These are phyloP conservation scores for Sphenopsis melanotis DNA, from an alignment of 2,797 vertebrate genomes.

Conservation along the genomic window DNA sequence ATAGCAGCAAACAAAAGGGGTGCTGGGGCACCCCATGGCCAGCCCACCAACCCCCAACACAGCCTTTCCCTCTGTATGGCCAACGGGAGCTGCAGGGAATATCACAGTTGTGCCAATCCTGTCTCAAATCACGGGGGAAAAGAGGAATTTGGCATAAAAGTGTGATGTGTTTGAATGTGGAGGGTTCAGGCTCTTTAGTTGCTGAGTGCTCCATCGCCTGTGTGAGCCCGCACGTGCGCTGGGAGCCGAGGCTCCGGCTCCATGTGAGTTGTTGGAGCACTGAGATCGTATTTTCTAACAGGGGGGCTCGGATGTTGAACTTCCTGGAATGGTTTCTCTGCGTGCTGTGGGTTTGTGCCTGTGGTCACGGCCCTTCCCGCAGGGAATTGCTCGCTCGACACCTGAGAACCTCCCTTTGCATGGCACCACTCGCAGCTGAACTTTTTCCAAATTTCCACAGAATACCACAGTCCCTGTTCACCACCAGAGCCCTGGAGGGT, in stretches of 20 bases:
- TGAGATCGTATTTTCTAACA: background rate
- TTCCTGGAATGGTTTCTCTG: slow-evolving; percentile 21
- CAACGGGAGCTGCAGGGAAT: background rate
- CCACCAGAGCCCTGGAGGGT: background rate
- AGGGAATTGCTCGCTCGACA: background rate
- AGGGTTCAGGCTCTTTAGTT: slow-evolving; percentile 1
- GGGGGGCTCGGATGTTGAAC: background rate
- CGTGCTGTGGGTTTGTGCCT: slow-evolving; percentile 11
- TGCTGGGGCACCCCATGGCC: background rate
- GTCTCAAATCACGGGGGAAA: background rate
- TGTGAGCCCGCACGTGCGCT: background rate
- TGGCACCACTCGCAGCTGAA: background rate
- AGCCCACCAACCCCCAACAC: background rate
- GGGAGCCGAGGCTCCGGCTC: background rate
- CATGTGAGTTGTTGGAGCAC: background rate
- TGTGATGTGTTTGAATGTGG: background rate
- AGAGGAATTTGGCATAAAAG: slow-evolving; percentile 36
- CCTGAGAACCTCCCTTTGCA: slow-evolving; percentile 18
- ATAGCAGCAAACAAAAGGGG: background rate
- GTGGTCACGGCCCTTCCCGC: background rate
- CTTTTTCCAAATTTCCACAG: background rate
- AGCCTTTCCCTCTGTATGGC: background rate
- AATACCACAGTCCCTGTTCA: background rate
- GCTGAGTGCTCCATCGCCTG: background rate
- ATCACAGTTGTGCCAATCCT: background rate